Evolutionary conservation across 2,888 invertebrate species (phyloP), one percentile per base, ranked within the genome.

Genomic region (Synanthedon vespiformis): DNA sequence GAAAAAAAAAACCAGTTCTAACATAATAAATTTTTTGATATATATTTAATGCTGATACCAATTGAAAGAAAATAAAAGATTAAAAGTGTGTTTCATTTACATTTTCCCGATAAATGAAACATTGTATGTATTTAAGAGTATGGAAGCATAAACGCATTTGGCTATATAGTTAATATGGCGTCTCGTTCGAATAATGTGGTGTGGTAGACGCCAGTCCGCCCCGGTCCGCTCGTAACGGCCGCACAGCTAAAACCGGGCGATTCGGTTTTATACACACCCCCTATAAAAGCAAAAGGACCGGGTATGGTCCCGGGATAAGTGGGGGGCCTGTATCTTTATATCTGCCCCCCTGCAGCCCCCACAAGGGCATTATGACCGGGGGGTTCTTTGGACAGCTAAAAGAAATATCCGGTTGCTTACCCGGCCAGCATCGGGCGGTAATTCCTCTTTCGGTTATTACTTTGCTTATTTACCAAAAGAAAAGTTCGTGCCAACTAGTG

Each of bases 191-290:
- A 77, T 80, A 80, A 80, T 77, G 80, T 76, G 76, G 34, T 77
- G 79, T 76, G 75, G 72, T 71, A 73, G 75, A 73, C 77, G 78
- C 74, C 80, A 80, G 81, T 73, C 73, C 73, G 80, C 82, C 75
- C 84, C 84, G 81, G 73, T 73, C 73, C 81, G 83, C 75, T 84
- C 84, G 85, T 86, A 86, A 87, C 84, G 70, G 80, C 81, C 84
- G 84, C 81, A 75, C 80, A 72, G 85, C 85, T 86, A 86, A 86
- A 86, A 84, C 85, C 82, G 77, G 81, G 84, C 85, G 83, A 85
- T 86, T 85, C 82, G 80, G 86, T 85, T 85, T 87, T 85, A 86
- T 86, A 86, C 83, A 86, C 86, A 86, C 86, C 86, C 86, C 84
- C 85, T 80, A 85, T 86, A 86, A 87, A 87, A 86, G 85, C 83